Percentiles rank a stretch among this genome's conserved stretches.
Evolutionary conservation across 2,113 vertebrate species (phyloP).

Genomic region (Euleptes europaea): DNA sequence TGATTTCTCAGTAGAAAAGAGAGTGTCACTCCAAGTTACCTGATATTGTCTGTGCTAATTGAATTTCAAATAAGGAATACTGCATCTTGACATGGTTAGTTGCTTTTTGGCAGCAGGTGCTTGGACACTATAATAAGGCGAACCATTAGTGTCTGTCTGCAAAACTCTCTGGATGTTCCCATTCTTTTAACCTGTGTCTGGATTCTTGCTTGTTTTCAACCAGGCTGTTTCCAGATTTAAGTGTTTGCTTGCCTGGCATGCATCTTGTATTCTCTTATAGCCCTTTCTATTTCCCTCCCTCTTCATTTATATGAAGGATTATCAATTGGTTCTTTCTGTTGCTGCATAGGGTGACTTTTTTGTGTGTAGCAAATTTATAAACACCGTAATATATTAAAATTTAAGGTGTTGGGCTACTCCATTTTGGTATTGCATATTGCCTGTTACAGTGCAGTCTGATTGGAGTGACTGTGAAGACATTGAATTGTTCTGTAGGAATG

Average conservation of each 20-base stretch:
- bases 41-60: background rate
- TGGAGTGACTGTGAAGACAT: background rate
- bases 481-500: background rate
- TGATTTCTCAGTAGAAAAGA: slow-evolving; percentile 39
- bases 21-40: slow-evolving; percentile 34
- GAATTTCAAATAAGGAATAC: slow-evolving; percentile 69
- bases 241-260: slow-evolving; percentile 76
- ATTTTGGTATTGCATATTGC: background rate
- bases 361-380: slow-evolving; percentile 1
- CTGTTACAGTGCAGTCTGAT: background rate
- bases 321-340: slow-evolving; percentile 80
- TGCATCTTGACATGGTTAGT: slow-evolving; percentile 68
- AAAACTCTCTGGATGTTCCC: slow-evolving; percentile 75
- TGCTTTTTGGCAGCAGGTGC: slow-evolving; percentile 69
- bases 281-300: slow-evolving; percentile 50
- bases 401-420: slow-evolving; percentile 11
- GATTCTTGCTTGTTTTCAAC: slow-evolving; percentile 68
- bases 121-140: slow-evolving; percentile 82
- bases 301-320: slow-evolving; percentile 60
- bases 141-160: slow-evolving; percentile 67
- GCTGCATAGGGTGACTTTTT: slow-evolving; percentile 67
- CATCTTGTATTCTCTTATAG: slow-evolving; percentile 45
- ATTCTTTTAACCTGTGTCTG: slow-evolving; percentile 58
- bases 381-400: background rate
- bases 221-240: slow-evolving; percentile 48